Base-by-base conservation (phyloP, 2,113 vertebrate species). In the Theristicus caerulescens region DNA sequence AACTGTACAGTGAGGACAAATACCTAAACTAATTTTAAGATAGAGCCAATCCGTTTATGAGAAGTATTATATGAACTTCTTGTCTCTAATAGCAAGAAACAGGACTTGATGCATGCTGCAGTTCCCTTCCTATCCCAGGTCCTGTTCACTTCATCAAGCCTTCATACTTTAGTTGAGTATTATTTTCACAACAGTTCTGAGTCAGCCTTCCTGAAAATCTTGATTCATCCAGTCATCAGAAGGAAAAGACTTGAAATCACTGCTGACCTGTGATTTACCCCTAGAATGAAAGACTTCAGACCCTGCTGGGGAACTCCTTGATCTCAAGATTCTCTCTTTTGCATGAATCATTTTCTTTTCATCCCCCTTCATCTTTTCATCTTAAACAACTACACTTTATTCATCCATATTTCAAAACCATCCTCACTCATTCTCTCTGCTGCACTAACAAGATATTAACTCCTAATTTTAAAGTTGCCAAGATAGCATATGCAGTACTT, bases 221-320 rank as follows among this genome's bases (percentile, higher is more conserved):
- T 74, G 6, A 66, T 81, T 70, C 81, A 92, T 81, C 46, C 47
- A 88, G 52, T 83, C 67, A 81, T 73, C 29, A 67, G 52, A 72
- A 91, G 14, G 64, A 54, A 82, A 92, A 89, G 29, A 71, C 55
- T 88, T 90, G 51, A 77, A 92, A 86, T 90, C 57, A 73, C 67
- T 91, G 57, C 61, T 96, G 88, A 95, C 88, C 94, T 91, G 49
- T 38, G 69, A 83, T 91, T 94, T 86, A 94, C 79, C 42, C 76
- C 55, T 40, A 49, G 72, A 92, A 86, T 80, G 85, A 93, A 94
- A 82, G 52, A 78, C 51, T 82, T 84, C n/a, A 85, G 29, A 81
- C 91, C 88, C 59, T 94, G 31, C 44, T 61, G 52, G 47, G 44
- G 77, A 93, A 44, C 31, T 71, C 42, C 90, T 90, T 96, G 69